A percentile compares a stretch with the other conserved stretches of the same genome.
These are phyloP conservation scores for Propsilocerus akamusi DNA, from an alignment of 1,140 invertebrate genomes.

Conservation along the genomic window DNA sequence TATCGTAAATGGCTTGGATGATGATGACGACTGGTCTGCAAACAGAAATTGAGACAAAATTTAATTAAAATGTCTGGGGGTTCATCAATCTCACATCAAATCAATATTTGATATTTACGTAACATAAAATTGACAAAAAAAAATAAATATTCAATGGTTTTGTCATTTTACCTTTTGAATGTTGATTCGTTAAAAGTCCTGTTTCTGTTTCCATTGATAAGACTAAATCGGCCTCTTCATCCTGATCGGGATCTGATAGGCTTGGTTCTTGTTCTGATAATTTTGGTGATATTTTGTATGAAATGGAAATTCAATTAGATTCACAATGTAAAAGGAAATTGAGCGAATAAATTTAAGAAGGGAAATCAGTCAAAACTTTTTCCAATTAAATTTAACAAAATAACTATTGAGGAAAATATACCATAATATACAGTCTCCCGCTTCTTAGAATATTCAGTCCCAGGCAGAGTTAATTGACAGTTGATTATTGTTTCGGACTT, in stretches of 20 bases:
- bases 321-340: neutral
- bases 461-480: conserved; percentile 21
- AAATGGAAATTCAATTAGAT: neutral
- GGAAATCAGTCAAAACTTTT: no score
- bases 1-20: conserved; percentile 1
- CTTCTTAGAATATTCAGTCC: conserved; percentile 23
- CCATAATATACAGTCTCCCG: conserved; percentile 25
- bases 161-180: neutral
- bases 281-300: neutral
- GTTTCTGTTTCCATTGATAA: neutral
- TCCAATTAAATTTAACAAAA: no score
- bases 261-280: conserved; percentile 1
- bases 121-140: neutral
- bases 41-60: neutral
- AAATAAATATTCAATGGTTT: neutral
- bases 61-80: no score
- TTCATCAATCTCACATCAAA: no score
- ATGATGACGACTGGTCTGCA: neutral
- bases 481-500: conserved; percentile 24
- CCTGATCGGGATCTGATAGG: neutral
- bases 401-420: no score
- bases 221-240: neutral
- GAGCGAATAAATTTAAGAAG: neutral
- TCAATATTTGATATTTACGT: no score
- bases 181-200: conserved; percentile 1